Percentiles rank a stretch among this genome's conserved stretches.
Evolutionary conservation across 2,113 vertebrate genomes (phyloP).

Genomic region (Upupa epops): DNA sequence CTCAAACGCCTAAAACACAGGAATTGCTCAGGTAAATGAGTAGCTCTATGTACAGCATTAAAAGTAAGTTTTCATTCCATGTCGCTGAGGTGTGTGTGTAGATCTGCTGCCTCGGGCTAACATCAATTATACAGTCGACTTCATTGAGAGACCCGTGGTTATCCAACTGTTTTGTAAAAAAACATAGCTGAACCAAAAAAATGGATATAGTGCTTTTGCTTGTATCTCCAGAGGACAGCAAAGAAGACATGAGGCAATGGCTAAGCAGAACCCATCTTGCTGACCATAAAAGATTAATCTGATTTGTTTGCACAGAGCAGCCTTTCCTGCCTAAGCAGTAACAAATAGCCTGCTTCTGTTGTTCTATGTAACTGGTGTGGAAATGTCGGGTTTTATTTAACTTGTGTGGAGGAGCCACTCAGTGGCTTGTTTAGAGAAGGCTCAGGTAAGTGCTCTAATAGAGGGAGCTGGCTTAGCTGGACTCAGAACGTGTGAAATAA

Average conservation of each 20-base stretch:
- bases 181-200: background rate
- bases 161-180: slow-evolving; percentile 12
- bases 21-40: background rate
- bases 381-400: background rate
- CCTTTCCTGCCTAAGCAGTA: background rate
- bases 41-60: background rate
- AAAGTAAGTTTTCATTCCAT: slow-evolving; percentile 7
- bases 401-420: background rate
- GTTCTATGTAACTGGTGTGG: background rate
- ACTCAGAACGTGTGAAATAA: background rate
- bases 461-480: background rate
- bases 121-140: slow-evolving; percentile 29
- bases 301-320: background rate
- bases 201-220: background rate
- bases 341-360: background rate
- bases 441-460: background rate
- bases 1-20: background rate
- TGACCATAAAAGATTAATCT: background rate
- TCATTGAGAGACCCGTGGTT: slow-evolving; percentile 44
- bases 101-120: slow-evolving; percentile 35
- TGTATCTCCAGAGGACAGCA: background rate
- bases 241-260: background rate
- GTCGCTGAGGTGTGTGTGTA: background rate
- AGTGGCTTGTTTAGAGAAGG: background rate
- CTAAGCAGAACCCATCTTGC: background rate